phyloP scores from a whole-genome alignment of 2,113 vertebrate species.

The Sceloporus undulatus region DNA sequence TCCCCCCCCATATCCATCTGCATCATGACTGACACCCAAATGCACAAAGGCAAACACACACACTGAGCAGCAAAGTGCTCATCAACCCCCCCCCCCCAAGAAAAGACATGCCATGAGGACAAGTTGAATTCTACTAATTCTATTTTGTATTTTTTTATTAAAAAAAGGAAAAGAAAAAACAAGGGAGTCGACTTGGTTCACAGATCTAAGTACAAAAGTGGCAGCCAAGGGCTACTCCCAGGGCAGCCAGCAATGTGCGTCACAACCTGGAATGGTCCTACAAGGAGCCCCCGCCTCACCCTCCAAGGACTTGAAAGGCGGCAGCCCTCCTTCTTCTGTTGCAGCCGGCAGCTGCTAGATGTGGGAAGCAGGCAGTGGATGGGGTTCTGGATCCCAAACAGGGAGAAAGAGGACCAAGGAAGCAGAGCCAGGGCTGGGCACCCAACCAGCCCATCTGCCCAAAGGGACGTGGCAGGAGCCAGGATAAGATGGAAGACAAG shows the following conservation, averaged over 20 bases:
- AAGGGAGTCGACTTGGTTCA: neutral
- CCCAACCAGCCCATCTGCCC: too few species aligned
- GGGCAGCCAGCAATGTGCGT: neutral
- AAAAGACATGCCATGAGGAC: neutral
- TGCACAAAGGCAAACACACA: too few species aligned
- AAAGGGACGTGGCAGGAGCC: too few species aligned
- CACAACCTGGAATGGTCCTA: neutral
- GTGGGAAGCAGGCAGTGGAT: neutral
- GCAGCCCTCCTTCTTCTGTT: neutral
- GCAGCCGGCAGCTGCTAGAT: neutral
- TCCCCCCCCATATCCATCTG: neutral
- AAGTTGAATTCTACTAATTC: neutral
- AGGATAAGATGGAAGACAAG: neutral
- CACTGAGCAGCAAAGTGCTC: too few species aligned
- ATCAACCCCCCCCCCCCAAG: neutral
- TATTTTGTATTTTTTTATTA: conserved; percentile 1
- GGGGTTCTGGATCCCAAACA: too few species aligned
- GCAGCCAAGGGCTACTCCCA: neutral
- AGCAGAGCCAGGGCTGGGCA: too few species aligned
- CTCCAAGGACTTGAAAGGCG: too few species aligned
- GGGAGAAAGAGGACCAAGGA: too few species aligned
- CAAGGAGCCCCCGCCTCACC: neutral
- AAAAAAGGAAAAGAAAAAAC: neutral
- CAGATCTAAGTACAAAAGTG: neutral
- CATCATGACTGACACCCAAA: too few species aligned